These are phyloP conservation scores for Lymantria dispar DNA, from an alignment of 2,888 invertebrate species.

Conservation along the genomic window DNA sequence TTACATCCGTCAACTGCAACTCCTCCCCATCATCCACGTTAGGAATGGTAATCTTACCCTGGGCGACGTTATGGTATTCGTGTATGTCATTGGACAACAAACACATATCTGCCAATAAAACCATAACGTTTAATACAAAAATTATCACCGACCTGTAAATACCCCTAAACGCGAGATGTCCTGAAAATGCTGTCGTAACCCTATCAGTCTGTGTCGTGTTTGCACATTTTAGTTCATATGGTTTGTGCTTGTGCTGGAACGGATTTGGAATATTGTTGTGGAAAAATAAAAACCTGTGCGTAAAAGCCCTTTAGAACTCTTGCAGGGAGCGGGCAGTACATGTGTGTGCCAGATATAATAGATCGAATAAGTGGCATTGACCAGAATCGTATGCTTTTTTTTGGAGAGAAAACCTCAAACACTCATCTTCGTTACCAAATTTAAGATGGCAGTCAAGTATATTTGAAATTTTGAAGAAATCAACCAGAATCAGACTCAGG, in stretches of 20 bases:
- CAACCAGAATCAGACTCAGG: slow-evolving; percentile 26
- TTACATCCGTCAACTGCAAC: slow-evolving; percentile 93
- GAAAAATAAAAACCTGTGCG: slow-evolving; percentile 61
- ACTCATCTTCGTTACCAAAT: neutral
- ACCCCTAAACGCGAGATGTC: slow-evolving; percentile 10
- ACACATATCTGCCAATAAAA: slow-evolving; percentile 87
- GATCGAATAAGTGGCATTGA: neutral
- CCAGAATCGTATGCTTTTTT: too few species aligned
- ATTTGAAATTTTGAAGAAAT: slow-evolving; percentile 18
- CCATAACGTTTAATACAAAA: slow-evolving; percentile 40
- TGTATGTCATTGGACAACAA: slow-evolving; percentile 92
- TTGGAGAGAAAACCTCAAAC: neutral
- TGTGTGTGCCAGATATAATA: slow-evolving; percentile 71
- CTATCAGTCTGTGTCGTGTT: slow-evolving; percentile 50
- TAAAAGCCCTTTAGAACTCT: slow-evolving; percentile 62
- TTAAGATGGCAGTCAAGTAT: neutral
- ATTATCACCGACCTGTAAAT: neutral
- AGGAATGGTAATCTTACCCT: slow-evolving; percentile 98
- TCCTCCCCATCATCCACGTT: slow-evolving; percentile 98
- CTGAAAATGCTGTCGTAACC: slow-evolving; percentile 32
- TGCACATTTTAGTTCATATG: slow-evolving; percentile 52
- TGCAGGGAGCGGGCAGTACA: slow-evolving; percentile 71
- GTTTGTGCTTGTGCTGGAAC: slow-evolving; percentile 64
- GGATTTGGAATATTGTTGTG: slow-evolving; percentile 40
- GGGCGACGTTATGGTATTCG: slow-evolving; percentile 96